Percentiles rank a stretch among this genome's conserved stretches.
These are phyloP conservation scores for Dissostichus mawsoni DNA, from an alignment of 2,113 vertebrate species.

Conservation along the genomic window DNA sequence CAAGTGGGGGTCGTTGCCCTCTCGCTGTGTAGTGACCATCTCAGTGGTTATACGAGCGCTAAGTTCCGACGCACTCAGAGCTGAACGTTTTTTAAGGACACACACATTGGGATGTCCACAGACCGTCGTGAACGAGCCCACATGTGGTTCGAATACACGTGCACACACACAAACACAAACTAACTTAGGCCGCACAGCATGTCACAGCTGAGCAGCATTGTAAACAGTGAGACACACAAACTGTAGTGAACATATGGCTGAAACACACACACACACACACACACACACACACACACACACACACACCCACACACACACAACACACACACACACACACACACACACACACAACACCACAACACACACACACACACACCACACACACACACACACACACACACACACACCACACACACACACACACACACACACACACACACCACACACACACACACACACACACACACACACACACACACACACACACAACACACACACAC, in stretches of 20 bases:
- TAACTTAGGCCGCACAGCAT: conserved; percentile 21
- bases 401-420: background rate
- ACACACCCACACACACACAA: background rate
- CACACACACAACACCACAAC: background rate
- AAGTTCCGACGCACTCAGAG: conserved; percentile 11
- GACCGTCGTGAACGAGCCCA: background rate
- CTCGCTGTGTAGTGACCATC: conserved; percentile 29
- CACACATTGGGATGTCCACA: conserved; percentile 16
- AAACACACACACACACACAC: conserved; percentile 19
- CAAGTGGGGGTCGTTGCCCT: conserved; percentile 49
- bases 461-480: background rate
- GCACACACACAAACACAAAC: background rate
- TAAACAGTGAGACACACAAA: conserved; percentile 35
- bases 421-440: conserved; percentile 19
- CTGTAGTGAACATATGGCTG: conserved; percentile 28
- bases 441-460: conserved; percentile 9
- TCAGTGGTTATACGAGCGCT: conserved; percentile 50
- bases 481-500: background rate
- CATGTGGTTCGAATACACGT: conserved; percentile 4
- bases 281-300: conserved; percentile 2
- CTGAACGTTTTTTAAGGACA: conserved; percentile 31
- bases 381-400: background rate
- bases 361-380: no score
- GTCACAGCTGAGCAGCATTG: conserved; percentile 51
- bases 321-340: conserved; percentile 8